Conservation (phyloP, 2,113 vertebrate genomes). For the Terrapene triunguis region DNA sequence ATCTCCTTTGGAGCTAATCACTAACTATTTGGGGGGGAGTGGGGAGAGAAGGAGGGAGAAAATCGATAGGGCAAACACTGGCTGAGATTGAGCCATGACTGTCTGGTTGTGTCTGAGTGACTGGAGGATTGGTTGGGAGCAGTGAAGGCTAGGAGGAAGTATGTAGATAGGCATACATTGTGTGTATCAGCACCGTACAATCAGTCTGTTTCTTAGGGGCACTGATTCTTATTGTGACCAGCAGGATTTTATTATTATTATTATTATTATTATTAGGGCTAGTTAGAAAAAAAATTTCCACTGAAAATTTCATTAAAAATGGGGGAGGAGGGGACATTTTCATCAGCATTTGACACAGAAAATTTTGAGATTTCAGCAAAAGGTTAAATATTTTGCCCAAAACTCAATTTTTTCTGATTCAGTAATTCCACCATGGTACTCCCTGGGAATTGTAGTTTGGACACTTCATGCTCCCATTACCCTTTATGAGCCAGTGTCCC, state of each 20-base stretch:
- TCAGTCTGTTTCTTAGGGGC: not conserved
- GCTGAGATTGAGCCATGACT: not conserved
- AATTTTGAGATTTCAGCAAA: not conserved
- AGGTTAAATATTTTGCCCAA: not conserved
- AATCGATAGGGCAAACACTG: not conserved
- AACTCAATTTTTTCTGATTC: not conserved
- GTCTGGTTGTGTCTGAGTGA: not conserved
- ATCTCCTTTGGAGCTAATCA: conserved; percentile 10
- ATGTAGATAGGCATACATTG: not conserved
- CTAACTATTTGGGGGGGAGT: not conserved
- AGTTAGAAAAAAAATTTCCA: not conserved
- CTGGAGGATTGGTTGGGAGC: not conserved
- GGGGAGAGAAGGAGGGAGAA: not conserved
- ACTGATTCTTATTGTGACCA: not conserved
- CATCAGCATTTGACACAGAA: not conserved
- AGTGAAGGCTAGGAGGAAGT: not conserved
- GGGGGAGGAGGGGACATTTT: not conserved
- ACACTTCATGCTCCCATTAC: too few species aligned
- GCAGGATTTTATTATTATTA: not conserved
- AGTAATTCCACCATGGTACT: not conserved
- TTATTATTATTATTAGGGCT: not conserved
- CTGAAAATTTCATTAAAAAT: not conserved
- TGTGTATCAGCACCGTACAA: not conserved
- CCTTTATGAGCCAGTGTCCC: not conserved
- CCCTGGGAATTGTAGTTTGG: not conserved